Conservation (phyloP, 2,113 vertebrate species). For the Tupaia tana region DNA sequence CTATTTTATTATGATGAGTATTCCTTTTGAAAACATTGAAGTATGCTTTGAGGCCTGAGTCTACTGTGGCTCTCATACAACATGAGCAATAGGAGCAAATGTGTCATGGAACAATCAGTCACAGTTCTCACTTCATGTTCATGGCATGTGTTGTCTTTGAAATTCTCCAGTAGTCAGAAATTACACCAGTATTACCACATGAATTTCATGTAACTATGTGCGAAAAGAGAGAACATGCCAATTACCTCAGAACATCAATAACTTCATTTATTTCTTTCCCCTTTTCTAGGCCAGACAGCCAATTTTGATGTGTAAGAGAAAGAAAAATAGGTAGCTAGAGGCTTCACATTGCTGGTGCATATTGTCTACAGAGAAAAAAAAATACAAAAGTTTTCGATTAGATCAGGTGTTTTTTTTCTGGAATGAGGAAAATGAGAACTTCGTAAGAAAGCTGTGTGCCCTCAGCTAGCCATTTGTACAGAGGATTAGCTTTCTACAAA, state of each 20-base stretch:
- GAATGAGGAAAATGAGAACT: not conserved
- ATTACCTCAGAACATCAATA: not conserved
- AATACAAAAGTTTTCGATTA: not conserved
- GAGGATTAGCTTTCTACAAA: not conserved
- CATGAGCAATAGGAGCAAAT: not conserved
- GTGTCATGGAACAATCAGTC: not conserved
- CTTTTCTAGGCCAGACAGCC: not conserved
- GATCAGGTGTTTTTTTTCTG: not conserved
- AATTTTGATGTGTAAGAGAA: not conserved
- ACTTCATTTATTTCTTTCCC: not conserved
- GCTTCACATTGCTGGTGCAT: not conserved
- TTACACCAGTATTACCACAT: not conserved
- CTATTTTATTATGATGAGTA: not conserved
- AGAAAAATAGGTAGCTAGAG: not conserved
- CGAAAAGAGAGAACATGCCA: not conserved
- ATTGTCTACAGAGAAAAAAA: not conserved
- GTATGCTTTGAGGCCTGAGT: not conserved
- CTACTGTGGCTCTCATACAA: not conserved
- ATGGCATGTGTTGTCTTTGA: not conserved
- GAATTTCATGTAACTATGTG: not conserved
- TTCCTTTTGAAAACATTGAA: not conserved
- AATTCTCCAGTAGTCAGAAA: constrained; percentile 1
- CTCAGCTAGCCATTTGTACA: not conserved
- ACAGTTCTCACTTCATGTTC: not conserved
- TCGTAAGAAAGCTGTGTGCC: not conserved